Conservation (phyloP, 2,113 vertebrate species). For the Tricholaema leucomelas region DNA sequence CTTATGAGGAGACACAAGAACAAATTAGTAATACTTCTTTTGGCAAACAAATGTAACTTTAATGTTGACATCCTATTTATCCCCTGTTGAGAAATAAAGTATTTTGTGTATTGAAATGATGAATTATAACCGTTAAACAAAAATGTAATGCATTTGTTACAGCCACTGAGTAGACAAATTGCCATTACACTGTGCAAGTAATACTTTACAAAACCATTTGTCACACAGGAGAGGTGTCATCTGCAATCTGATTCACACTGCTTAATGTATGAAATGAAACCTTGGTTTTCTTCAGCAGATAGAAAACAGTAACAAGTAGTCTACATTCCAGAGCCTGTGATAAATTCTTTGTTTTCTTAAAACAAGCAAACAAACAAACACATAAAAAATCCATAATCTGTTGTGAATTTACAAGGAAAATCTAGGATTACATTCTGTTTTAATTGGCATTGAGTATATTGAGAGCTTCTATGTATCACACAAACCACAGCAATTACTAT, state of each 20-base stretch:
- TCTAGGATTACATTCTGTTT: neutral
- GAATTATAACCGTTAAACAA: constrained; percentile 56
- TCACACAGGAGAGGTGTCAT: constrained; percentile 61
- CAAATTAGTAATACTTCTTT: constrained; percentile 15
- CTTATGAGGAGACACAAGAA: neutral
- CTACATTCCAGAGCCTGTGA: neutral
- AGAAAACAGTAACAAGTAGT: neutral
- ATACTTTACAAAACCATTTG: constrained; percentile 70
- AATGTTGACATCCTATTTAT: constrained; percentile 35
- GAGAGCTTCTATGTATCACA: neutral
- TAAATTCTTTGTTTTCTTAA: constrained; percentile 21
- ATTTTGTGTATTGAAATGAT: constrained; percentile 56
- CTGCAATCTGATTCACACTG: constrained; percentile 53
- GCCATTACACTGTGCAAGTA: constrained; percentile 41
- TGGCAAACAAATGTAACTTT: constrained; percentile 19
- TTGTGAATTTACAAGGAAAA: neutral
- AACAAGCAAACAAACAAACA: neutral
- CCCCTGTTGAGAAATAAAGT: constrained; percentile 44
- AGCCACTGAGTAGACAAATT: constrained; percentile 62
- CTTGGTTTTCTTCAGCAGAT: constrained; percentile 10
- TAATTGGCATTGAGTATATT: neutral
- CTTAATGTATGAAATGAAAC: constrained; percentile 57
- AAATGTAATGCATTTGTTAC: constrained; percentile 53
- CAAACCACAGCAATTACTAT: neutral
- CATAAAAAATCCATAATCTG: neutral